Conservation (phyloP, 2,797 vertebrate species). For the Myiotriccus ornatus region DNA sequence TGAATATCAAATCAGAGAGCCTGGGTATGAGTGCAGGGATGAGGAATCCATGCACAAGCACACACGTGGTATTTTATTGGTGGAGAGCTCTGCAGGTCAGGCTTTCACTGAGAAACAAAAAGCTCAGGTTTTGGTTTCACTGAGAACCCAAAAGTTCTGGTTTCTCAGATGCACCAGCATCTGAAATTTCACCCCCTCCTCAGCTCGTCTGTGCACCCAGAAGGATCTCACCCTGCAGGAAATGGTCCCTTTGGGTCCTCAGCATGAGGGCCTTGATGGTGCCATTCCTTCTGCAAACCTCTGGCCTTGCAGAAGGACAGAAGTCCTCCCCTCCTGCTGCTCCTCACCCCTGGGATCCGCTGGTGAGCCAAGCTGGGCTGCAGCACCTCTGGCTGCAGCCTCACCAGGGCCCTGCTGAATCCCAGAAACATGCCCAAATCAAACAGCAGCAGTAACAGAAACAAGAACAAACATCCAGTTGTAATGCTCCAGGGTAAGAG, state of each 20-base stretch:
- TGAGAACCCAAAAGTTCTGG: not conserved
- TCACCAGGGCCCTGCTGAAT: not conserved
- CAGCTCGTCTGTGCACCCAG: too few relatives aligned
- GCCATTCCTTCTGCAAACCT: not conserved
- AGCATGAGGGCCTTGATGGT: not conserved
- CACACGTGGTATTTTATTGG: rapidly evolving
- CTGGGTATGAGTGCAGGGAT: not conserved
- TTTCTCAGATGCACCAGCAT: not conserved
- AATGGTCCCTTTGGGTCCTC: not conserved
- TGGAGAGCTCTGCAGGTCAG: not conserved
- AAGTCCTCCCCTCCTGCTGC: not conserved
- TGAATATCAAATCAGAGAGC: not conserved
- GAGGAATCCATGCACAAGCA: not conserved
- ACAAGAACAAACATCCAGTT: not conserved
- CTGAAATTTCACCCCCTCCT: not conserved
- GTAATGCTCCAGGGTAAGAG: not conserved
- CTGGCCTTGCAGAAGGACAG: not conserved
- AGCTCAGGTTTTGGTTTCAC: not conserved
- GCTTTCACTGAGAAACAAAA: not conserved
- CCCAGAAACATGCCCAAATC: not conserved
- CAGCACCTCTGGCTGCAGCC: not conserved
- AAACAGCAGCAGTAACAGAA: not conserved
- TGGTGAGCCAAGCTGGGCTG: not conserved
- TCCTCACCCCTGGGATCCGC: not conserved
- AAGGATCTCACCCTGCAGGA: not conserved